A percentile compares a stretch with the other conserved stretches of the same genome.
Evolutionary conservation across 1,140 invertebrate genomes (phyloP).

Genomic region (Drosophila melanica): DNA sequence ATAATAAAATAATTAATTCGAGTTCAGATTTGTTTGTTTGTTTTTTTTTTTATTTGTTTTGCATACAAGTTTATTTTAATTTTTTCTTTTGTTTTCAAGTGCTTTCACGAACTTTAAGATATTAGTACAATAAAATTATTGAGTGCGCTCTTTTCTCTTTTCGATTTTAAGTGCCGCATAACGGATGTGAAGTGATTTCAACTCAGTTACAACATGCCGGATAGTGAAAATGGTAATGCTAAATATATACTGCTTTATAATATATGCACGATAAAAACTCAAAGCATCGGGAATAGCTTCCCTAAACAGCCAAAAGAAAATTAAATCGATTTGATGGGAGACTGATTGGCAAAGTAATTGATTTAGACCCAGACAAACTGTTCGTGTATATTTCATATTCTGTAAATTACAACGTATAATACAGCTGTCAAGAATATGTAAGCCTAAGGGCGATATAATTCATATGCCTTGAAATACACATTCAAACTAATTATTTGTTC

Average conservation of each 20-base stretch:
- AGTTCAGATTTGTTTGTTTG: constrained; percentile 2
- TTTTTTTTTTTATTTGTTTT: neutral
- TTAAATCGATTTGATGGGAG: neutral
- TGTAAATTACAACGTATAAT: no score
- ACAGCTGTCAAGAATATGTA: no score
- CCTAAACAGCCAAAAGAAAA: neutral
- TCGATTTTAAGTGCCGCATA: constrained; percentile 66
- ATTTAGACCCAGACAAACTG: no score
- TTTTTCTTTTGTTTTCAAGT: constrained; percentile 3
- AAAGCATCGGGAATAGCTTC: neutral
- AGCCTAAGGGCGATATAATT: no score
- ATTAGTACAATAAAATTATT: neutral
- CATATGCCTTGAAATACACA: no score
- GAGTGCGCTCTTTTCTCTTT: constrained; percentile 47
- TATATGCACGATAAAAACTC: neutral
- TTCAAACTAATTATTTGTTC: neutral
- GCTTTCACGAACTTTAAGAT: constrained; percentile 1
- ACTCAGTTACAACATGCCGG: constrained; percentile 52
- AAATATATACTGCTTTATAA: neutral
- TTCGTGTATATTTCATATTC: neutral
- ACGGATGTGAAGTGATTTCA: constrained; percentile 60
- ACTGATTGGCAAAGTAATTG: no score
- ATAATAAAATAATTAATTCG: constrained; percentile 31
- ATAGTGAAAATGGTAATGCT: constrained; percentile 63
- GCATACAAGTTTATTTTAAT: neutral